Evolutionary conservation across 2,888 invertebrate species (phyloP), one percentile per base, ranked within the genome.

Genomic region (Habroteleia sp.): DNA sequence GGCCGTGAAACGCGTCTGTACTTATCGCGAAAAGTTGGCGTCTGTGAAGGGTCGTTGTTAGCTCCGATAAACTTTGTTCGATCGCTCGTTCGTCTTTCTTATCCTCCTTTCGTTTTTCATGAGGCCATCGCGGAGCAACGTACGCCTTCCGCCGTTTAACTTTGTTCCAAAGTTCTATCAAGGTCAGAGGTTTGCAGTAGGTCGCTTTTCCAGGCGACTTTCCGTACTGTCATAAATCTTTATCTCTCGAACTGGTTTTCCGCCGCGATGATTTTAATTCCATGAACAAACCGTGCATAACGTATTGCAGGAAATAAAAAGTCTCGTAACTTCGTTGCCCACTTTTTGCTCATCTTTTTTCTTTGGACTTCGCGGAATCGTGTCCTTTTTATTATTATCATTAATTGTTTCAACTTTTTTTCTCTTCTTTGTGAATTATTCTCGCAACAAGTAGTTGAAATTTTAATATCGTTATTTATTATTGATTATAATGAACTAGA

Each of bases 131-230:
- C 33, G 60, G 66, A 46, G 31, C 48, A 66, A 72, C 72, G 66
- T 46, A 65, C 77, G 65, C 71, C 72, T 77, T 74, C 66, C 68
- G 58, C 46, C 73, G 82, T 83, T 84, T 85, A 87, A 87, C 87
- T 87, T 87, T 87, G 87, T 87, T 87, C 84, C 80, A 78, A 87
- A 87, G 85, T 86, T 86, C 82, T 74, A 80, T 81, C 84, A 83
- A 83, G 83, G 84, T 83, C 84, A 83, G 79, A 80, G 79, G 82
- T 77, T 69, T 62, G 60, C 77, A 83, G 81, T 83, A 83, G 84
- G 83, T 84, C 84, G 84, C 79, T 79, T 78, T 80, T 79, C 79
- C 80, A 69, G 72, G 52, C 68, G 65, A 75, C 65, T 73, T 75
- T 75, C 68, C 72, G 60, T 41, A 62, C 46, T 73, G 69, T 77